Evolutionary conservation across 30 jellyfish, hydroid and myxozoan genomes (phyloP), one percentile per base, ranked within the genome.

Genomic region (Aurelia sp.): DNA sequence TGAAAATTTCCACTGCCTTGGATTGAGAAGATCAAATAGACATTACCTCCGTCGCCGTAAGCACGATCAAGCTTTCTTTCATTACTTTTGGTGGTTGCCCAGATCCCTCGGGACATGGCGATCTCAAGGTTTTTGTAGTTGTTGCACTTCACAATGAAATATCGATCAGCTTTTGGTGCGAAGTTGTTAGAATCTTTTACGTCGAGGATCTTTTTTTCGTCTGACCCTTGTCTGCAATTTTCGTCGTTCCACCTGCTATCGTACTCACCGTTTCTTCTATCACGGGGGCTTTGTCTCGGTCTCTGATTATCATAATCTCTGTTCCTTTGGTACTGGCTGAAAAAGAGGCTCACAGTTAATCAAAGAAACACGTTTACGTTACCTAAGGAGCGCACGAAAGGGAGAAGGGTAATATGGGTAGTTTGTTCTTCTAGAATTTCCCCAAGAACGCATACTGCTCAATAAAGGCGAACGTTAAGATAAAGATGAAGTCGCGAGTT

Each of bases 1-100:
- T 93, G 98, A 80, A 93, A 93, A 61, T 85, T 89, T 2, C 98
- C 98, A 64, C 98, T 93, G 60, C 98, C 98, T 76, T 93, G 98
- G 52, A 93, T 88, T 0, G 98, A 93, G 76, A 93, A 93, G 50
- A 93, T 71, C 88, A 93, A 59, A 62, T 8, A 80, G 35, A 93
- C 97, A 59, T 76, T 74, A 17, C 79, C 91, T 22, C 97, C 86
- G 3, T 88, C 91, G 13, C 82, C 81, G 76, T 30, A 93, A 4
- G 98, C 98, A n/a, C 98, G 93, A 71, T 88, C 88, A 33, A 93
- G 85, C 64, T 85, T 82, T 76, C 74, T 82, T 62, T 93, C 98
- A 76, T 93, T 93, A 74, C 96, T 90, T 73, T 84, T 93, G 44
- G 98, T 93, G 21, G 98, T 93, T 30, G 98, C 98, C 98, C 98